These are phyloP conservation scores for Phylloscopus collybita DNA, from an alignment of 2,797 vertebrate genomes.

Conservation along the genomic window DNA sequence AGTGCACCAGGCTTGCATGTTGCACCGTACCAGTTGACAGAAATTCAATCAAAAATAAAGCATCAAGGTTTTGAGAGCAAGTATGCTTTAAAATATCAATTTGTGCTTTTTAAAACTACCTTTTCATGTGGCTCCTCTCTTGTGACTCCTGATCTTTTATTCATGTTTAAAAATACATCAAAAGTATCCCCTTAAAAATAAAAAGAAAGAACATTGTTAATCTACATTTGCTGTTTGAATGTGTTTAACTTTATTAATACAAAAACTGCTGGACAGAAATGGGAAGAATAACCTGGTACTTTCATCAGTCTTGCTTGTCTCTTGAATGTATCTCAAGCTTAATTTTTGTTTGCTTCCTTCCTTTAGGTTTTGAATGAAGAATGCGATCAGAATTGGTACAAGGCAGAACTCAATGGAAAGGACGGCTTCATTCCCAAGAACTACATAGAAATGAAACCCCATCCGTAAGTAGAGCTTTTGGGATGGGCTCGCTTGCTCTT, in stretches of 20 bases:
- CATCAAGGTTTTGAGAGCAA: background rate
- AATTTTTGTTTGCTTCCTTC: constrained; percentile 20
- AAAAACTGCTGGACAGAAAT: background rate
- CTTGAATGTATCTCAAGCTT: background rate
- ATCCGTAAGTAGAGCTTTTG: constrained; percentile 87
- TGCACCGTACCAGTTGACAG: background rate
- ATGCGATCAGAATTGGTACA: constrained; percentile 99
- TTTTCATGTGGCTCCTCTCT: background rate
- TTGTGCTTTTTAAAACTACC: background rate
- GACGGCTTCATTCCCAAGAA: constrained; percentile 99
- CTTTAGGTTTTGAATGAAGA: constrained; percentile 98
- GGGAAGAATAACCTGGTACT: background rate
- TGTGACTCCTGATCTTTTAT: background rate
- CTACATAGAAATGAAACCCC: constrained; percentile 99
- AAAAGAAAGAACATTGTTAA: background rate
- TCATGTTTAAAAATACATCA: background rate
- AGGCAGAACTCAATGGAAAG: constrained; percentile 96
- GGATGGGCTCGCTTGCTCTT: background rate
- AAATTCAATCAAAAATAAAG: background rate
- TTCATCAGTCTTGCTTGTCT: background rate
- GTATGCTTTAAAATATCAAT: background rate
- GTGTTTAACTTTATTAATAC: background rate
- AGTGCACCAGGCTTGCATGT: background rate
- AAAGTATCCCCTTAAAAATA: background rate
- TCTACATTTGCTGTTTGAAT: background rate